phyloP scores from a whole-genome alignment of 2,888 invertebrate species.

The Melipona bicolor region DNA sequence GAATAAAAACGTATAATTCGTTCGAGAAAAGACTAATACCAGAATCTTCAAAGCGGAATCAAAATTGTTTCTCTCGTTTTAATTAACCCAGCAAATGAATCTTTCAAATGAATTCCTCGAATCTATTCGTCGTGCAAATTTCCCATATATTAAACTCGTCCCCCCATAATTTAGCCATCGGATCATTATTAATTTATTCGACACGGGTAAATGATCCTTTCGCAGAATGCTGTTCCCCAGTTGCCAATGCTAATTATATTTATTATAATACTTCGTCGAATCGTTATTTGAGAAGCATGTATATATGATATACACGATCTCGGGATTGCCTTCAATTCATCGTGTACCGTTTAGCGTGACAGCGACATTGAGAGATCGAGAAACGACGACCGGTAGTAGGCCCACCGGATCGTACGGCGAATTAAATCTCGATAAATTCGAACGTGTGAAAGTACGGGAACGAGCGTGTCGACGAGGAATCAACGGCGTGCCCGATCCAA shows the following conservation, averaged over 20 bases:
- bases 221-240: too few relatives aligned
- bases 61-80: too few relatives aligned
- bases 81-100: too few relatives aligned
- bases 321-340: not conserved
- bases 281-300: too few relatives aligned
- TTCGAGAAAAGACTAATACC: too few relatives aligned
- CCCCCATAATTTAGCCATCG: conserved; percentile 16
- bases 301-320: not conserved
- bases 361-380: conserved; percentile 41
- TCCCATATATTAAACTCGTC: not conserved
- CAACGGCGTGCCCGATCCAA: conserved; percentile 7
- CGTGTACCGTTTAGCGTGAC: conserved; percentile 40
- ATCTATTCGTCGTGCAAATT: too few relatives aligned
- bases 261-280: too few relatives aligned
- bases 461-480: conserved; percentile 60
- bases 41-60: too few relatives aligned
- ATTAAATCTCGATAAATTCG: conserved; percentile 70
- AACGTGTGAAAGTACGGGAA: conserved; percentile 61
- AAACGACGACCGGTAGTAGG: conserved; percentile 46
- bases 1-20: too few relatives aligned
- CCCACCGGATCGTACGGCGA: conserved; percentile 54
- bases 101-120: too few relatives aligned
- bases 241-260: too few relatives aligned
- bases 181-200: conserved; percentile 3
- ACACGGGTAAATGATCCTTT: not conserved